Evolutionary conservation across 2,888 invertebrate species (phyloP).

Genomic region (Ganaspis brasiliensis): DNA sequence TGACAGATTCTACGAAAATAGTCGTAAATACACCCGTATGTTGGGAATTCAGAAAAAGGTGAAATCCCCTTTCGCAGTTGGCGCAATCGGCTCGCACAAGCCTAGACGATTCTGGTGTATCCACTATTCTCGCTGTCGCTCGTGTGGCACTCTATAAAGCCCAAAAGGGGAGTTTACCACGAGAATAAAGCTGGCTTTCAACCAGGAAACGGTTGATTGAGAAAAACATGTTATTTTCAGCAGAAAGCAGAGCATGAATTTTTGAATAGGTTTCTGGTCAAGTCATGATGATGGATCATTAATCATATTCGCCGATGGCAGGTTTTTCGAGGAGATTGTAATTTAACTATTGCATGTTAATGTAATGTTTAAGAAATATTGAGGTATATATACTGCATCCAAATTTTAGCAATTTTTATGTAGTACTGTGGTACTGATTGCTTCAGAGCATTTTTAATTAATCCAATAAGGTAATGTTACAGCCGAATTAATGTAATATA

Average conservation of each 20-base stretch:
- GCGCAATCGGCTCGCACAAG: slow-evolving; percentile 68
- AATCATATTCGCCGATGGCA: slow-evolving; percentile 23
- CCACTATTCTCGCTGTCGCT: slow-evolving; percentile 66
- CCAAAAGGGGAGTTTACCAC: slow-evolving; percentile 55
- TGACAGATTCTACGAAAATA: slow-evolving; percentile 76
- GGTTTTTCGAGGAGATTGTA: background rate
- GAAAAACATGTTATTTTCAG: slow-evolving; percentile 72
- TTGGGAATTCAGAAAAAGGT: slow-evolving; percentile 68
- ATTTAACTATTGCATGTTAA: background rate
- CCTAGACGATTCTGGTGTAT: slow-evolving; percentile 54
- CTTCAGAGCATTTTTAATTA: no score
- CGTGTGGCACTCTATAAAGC: slow-evolving; percentile 63
- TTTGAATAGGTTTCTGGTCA: slow-evolving; percentile 54
- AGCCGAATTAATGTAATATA: no score
- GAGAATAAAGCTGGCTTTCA: slow-evolving; percentile 50
- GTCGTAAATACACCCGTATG: slow-evolving; percentile 79
- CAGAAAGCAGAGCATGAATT: slow-evolving; percentile 56
- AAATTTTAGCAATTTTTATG: no score
- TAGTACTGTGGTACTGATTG: no score
- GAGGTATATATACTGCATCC: no score
- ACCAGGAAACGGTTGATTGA: slow-evolving; percentile 62
- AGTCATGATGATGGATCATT: slow-evolving; percentile 36
- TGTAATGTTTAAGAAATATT: no score
- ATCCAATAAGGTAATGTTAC: no score
- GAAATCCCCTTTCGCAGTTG: slow-evolving; percentile 66